Base-by-base conservation (phyloP, 2,797 vertebrate species). In the Trematocara caparti region DNA sequence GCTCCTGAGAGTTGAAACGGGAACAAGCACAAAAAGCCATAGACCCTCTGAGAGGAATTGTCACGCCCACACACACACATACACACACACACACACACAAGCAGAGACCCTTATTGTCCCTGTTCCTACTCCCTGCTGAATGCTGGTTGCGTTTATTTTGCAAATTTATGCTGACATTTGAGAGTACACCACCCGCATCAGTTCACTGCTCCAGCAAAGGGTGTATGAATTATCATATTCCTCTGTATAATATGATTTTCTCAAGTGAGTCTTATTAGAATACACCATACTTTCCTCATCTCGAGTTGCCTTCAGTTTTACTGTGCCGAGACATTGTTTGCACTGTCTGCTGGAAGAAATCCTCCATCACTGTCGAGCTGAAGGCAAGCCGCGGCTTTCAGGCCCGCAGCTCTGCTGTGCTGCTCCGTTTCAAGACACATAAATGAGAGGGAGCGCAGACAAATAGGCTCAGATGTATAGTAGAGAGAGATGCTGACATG, bases 161-260 rank as follows among this genome's bases (percentile, higher is more conserved):
- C 95, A 96, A 96, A 96, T 96, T 95, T 96, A 96, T 96, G 94
- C 96, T 96, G 96, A 96, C 96, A 96, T 96, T 96, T 96, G 92
- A 94, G 93, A 96, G 92, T 90, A 92, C 92, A 91, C 92, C 95
- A 92, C 95, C 94, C 92, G 93, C 92, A 94, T 94, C 93, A 90
- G 92, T 94, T 95, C 94, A 92, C 92, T 84, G 91, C 94, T 94
- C 93, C 89, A 94, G 94, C 92, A 91, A 93, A 93, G 94, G 93
- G 91, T 93, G 94, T 93, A 88, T 92, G 94, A 94, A 96, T 96
- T 96, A 96, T 95, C 93, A 94, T 95, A 95, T 90, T 93, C 89
- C 84, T 85, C 94, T 94, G 95, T 95, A 96, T 95, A 96, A 95
- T 94, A 94, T 93, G 92, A 95, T 95, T 95, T 94, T 91, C 90